Percentiles rank a stretch among this genome's conserved stretches.
phyloP scores from a whole-genome alignment of 2,113 vertebrate species.

The human region DNA sequence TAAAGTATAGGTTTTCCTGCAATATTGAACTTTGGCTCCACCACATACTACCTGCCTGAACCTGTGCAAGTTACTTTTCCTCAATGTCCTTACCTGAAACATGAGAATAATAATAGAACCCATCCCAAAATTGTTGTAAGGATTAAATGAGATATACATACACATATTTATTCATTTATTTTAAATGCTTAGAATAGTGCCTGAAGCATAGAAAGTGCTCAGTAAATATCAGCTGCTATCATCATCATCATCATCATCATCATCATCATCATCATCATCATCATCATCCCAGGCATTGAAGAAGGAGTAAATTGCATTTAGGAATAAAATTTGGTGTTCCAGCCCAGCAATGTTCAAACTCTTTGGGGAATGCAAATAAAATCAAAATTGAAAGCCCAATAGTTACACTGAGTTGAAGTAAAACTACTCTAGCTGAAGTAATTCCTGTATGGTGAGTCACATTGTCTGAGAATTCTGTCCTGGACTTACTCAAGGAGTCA shows the following conservation, averaged over 20 bases:
- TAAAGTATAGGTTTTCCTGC: background rate
- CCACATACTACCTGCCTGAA: background rate
- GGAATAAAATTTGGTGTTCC: background rate
- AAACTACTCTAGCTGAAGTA: background rate
- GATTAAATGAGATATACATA: background rate
- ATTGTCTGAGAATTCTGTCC: background rate
- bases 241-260: background rate
- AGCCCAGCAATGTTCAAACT: background rate
- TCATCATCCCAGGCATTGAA: background rate
- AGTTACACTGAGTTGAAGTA: background rate
- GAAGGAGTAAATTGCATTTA: background rate
- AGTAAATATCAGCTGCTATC: background rate
- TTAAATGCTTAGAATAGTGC: background rate
- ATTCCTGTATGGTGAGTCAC: background rate
- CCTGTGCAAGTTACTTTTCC: background rate
- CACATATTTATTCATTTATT: background rate
- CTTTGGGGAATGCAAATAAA: background rate
- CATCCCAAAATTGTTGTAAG: background rate
- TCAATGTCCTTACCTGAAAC: background rate
- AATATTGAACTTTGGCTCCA: background rate
- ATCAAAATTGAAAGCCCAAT: slow-evolving; percentile 1
- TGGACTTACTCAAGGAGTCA: background rate
- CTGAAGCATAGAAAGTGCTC: background rate
- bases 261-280: background rate
- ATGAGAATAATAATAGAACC: background rate